Evolutionary conservation across 2,113 vertebrate species (phyloP).

Genomic region (Perca flavescens): DNA sequence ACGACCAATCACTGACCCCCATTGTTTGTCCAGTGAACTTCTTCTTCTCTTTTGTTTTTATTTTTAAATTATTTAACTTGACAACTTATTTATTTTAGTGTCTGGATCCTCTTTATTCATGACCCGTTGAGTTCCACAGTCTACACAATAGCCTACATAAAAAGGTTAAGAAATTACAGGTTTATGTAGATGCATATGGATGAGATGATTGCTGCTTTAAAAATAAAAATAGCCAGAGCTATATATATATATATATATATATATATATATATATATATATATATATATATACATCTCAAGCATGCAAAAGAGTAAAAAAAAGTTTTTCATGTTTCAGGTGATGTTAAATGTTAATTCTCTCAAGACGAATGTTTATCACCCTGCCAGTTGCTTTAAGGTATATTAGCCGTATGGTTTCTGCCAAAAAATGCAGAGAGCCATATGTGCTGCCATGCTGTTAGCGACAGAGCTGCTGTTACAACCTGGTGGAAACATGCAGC

Average conservation of each 20-base stretch:
- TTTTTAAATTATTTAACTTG: not conserved
- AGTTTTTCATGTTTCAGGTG: not conserved
- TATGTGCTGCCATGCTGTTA: conserved; percentile 45
- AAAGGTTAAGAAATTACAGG: not conserved
- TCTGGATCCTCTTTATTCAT: not conserved
- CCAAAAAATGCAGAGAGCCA: conserved; percentile 21
- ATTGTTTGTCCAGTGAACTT: not conserved
- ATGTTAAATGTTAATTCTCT: conserved; percentile 27
- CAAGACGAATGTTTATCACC: conserved; percentile 2
- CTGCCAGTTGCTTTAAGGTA: conserved; percentile 16
- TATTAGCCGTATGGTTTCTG: conserved; percentile 23
- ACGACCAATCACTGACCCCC: not conserved
- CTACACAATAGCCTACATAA: not conserved
- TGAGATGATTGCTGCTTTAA: not conserved
- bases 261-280: no score
- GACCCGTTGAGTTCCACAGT: not conserved
- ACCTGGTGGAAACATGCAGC: conserved; percentile 24
- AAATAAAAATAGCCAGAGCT: not conserved
- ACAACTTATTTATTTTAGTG: not conserved
- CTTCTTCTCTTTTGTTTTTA: not conserved
- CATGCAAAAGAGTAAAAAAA: not conserved
- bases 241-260: no score
- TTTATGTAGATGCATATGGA: not conserved
- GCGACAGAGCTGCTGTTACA: conserved; percentile 25
- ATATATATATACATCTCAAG: no score